phyloP scores from a whole-genome alignment of 2,888 invertebrate genomes.

The Tenthredo notha region DNA sequence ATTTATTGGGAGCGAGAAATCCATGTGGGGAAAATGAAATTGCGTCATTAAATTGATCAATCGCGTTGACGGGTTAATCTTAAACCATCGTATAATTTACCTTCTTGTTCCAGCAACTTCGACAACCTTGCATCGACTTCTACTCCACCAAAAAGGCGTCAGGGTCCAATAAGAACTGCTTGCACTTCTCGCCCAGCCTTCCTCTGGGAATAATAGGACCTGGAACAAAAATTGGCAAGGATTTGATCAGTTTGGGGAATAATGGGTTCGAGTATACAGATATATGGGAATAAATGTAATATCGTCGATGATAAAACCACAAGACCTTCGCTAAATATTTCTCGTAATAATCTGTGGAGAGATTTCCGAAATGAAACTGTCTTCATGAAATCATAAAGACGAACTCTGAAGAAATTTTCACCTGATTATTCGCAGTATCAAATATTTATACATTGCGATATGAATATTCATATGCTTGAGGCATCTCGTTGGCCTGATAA shows the following conservation, averaged over 20 bases:
- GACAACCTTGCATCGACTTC: constrained; percentile 90
- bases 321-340: neutral
- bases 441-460: neutral
- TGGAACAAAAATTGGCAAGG: constrained; percentile 73
- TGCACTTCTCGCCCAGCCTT: constrained; percentile 93
- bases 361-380: neutral
- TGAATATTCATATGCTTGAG: neutral
- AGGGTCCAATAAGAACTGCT: constrained; percentile 93
- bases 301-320: neutral
- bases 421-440: neutral
- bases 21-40: neutral
- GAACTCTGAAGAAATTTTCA: neutral
- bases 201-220: constrained; percentile 92
- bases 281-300: neutral
- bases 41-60: neutral
- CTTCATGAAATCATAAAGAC: neutral
- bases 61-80: neutral
- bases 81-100: constrained; percentile 71
- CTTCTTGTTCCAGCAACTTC: constrained; percentile 90
- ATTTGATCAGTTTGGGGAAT: constrained; percentile 9
- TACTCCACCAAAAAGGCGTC: constrained; percentile 93
- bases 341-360: neutral
- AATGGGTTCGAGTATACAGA: neutral
- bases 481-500: neutral
- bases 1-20: neutral